Conservation (phyloP, 2,113 vertebrate genomes). For the Pipra filicauda region DNA sequence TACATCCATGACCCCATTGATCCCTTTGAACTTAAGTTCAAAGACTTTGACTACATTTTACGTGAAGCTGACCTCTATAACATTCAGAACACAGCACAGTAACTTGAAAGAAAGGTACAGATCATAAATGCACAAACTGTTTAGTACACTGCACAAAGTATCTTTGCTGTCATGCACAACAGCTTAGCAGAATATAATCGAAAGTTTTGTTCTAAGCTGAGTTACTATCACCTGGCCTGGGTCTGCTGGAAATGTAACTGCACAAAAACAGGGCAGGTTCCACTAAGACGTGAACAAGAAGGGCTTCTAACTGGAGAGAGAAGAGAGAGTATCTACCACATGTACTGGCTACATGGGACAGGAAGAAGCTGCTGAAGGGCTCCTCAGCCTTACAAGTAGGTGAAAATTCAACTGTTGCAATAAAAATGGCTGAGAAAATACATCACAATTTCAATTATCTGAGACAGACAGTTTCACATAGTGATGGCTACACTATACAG, state of each 20-base stretch:
- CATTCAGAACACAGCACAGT: background rate
- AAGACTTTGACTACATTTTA: background rate
- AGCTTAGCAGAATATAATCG: background rate
- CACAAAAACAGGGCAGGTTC: background rate
- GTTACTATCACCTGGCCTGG: background rate
- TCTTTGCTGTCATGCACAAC: background rate
- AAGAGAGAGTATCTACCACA: background rate
- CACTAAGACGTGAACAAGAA: background rate
- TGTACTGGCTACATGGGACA: background rate
- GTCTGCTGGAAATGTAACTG: background rate
- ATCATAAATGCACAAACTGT: background rate
- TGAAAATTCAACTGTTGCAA: background rate
- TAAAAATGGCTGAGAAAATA: background rate
- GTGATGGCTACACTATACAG: background rate
- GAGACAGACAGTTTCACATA: background rate
- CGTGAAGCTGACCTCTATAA: background rate
- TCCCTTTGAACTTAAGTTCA: background rate
- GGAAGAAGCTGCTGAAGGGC: background rate
- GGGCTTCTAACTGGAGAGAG: background rate
- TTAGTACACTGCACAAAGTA: background rate
- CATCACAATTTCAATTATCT: background rate
- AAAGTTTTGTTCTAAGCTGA: background rate
- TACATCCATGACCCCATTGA: background rate
- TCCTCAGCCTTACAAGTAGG: background rate
- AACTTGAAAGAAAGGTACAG: background rate